These are phyloP conservation scores for Sesamia inferens DNA, from an alignment of 2,888 invertebrate species.

Conservation along the genomic window DNA sequence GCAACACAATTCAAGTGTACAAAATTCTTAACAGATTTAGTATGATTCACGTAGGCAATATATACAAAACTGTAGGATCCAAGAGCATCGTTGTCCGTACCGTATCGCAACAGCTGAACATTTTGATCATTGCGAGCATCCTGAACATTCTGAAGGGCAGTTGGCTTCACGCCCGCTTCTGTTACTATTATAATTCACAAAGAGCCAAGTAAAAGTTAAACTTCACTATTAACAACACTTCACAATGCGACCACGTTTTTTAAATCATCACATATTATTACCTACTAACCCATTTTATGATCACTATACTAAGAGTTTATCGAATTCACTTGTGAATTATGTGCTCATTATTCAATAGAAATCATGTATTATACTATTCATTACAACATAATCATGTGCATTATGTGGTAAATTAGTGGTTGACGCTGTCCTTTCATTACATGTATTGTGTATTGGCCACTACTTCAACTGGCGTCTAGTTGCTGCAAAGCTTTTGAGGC, in stretches of 20 bases:
- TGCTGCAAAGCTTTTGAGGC: slow-evolving; percentile 69
- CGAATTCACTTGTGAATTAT: slow-evolving; percentile 72
- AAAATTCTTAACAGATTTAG: not conserved
- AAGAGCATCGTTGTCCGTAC: slow-evolving; percentile 80
- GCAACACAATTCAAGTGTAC: not conserved
- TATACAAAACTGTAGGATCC: slow-evolving; percentile 81
- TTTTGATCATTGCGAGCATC: slow-evolving; percentile 68
- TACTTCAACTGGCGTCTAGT: slow-evolving; percentile 71
- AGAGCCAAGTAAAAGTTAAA: slow-evolving; percentile 81
- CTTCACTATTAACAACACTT: slow-evolving; percentile 42
- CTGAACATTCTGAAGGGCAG: slow-evolving; percentile 74
- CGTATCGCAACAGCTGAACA: slow-evolving; percentile 76
- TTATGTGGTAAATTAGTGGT: slow-evolving; percentile 65
- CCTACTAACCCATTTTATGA: slow-evolving; percentile 9
- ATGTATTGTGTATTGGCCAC: slow-evolving; percentile 77
- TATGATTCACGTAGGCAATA: slow-evolving; percentile 40
- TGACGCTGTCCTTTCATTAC: slow-evolving; percentile 75
- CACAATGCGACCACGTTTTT: slow-evolving; percentile 27
- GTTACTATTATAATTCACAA: slow-evolving; percentile 75
- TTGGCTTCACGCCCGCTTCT: slow-evolving; percentile 63
- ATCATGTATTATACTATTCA: slow-evolving; percentile 82
- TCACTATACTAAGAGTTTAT: slow-evolving; percentile 72
- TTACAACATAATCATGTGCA: slow-evolving; percentile 72
- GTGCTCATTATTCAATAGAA: slow-evolving; percentile 72
- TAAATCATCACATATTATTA: slow-evolving; percentile 38